These are phyloP conservation scores for Dryobota labecula DNA, from an alignment of 2,888 invertebrate genomes.

Conservation along the genomic window DNA sequence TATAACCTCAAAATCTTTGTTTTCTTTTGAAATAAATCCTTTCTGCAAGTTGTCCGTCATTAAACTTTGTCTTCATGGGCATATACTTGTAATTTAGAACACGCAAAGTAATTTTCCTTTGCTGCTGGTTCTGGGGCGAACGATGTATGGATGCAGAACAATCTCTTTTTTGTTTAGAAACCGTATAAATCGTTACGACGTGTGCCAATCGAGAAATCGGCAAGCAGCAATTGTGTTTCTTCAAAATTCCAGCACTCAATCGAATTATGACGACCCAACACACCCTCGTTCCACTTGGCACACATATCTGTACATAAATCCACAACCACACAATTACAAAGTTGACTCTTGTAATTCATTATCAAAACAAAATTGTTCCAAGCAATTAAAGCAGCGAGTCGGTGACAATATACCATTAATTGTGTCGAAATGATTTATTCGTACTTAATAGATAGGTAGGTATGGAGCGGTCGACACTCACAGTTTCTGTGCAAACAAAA, in stretches of 20 bases:
- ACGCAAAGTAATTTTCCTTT: too few relatives aligned
- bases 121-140: too few relatives aligned
- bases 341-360: slow-evolving; percentile 66
- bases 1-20: too few relatives aligned
- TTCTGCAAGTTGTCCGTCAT: too few relatives aligned
- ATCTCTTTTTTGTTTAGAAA: too few relatives aligned
- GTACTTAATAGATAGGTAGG: slow-evolving; percentile 47
- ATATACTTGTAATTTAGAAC: too few relatives aligned
- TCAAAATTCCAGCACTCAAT: slow-evolving; percentile 11
- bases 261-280: slow-evolving; percentile 1
- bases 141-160: too few relatives aligned
- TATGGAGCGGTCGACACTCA: slow-evolving; percentile 52
- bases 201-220: too few relatives aligned
- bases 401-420: slow-evolving; percentile 83
- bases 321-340: slow-evolving; percentile 56
- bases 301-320: slow-evolving; percentile 59
- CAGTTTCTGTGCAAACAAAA: slow-evolving; percentile 61
- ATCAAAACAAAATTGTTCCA: slow-evolving; percentile 72
- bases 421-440: slow-evolving; percentile 82
- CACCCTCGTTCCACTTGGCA: slow-evolving; percentile 47
- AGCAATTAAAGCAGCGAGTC: slow-evolving; percentile 81
- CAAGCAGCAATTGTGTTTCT: background rate
- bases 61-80: too few relatives aligned
- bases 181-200: too few relatives aligned
- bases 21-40: too few relatives aligned